These are phyloP conservation scores for Acanthococcus lagerstroemiae DNA, from an alignment of 2,888 invertebrate species.

Conservation along the genomic window DNA sequence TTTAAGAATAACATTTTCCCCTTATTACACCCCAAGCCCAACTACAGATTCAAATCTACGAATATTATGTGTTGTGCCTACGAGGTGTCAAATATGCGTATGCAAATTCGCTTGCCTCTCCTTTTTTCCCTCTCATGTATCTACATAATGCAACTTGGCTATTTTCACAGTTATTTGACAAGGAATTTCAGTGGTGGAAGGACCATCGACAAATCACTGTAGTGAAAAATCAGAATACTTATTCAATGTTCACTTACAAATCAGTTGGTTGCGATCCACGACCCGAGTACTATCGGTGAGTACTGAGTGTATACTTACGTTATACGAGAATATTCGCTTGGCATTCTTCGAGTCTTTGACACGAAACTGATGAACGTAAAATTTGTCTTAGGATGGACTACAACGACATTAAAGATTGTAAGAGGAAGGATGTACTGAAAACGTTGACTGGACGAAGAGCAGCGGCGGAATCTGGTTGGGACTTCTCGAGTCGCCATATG, in stretches of 20 bases:
- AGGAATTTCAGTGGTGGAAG: constrained; percentile 56
- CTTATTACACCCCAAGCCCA: no score
- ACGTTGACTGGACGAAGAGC: constrained; percentile 62
- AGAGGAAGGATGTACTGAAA: constrained; percentile 46
- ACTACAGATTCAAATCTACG: no score
- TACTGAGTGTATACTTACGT: no score
- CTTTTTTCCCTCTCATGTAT: no score
- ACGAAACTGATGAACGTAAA: no score
- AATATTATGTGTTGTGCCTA: no score
- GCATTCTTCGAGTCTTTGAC: no score
- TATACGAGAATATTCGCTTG: neutral
- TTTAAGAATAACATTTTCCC: no score
- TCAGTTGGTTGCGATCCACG: constrained; percentile 54
- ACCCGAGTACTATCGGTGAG: constrained; percentile 55
- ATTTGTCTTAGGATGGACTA: constrained; percentile 57
- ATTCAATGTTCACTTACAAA: constrained; percentile 52
- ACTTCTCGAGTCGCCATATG: constrained; percentile 71
- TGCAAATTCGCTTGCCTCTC: no score
- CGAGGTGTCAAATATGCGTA: no score
- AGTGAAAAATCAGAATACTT: constrained; percentile 44
- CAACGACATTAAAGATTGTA: constrained; percentile 43
- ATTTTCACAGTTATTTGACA: constrained; percentile 46
- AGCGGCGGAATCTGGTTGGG: constrained; percentile 80
- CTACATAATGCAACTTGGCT: no score
- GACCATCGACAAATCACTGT: constrained; percentile 45